These are phyloP conservation scores for Eremobia ochroleuca DNA, from an alignment of 2,888 invertebrate species.

Conservation along the genomic window DNA sequence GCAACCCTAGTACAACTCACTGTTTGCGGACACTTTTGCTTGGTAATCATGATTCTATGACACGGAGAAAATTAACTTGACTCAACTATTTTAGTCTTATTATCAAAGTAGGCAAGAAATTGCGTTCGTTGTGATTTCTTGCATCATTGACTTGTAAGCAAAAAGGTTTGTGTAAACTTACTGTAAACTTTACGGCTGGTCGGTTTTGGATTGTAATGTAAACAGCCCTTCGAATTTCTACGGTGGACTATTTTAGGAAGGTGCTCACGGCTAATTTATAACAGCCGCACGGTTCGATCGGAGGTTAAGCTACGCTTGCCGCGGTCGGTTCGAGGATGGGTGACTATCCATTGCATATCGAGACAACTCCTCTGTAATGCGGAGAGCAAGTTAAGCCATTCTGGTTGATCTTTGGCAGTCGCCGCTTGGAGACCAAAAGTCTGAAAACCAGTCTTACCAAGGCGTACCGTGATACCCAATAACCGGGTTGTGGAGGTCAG, in stretches of 20 bases:
- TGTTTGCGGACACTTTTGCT: conserved; percentile 64
- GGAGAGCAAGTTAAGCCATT: background rate
- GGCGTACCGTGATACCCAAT: too few relatives aligned
- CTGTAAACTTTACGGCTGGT: background rate
- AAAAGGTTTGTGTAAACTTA: conserved; percentile 27
- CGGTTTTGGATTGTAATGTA: background rate
- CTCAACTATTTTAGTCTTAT: conserved; percentile 64
- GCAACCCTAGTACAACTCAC: conserved; percentile 34
- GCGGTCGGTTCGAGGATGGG: accelerated
- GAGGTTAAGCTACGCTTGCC: background rate
- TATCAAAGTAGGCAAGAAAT: conserved; percentile 41
- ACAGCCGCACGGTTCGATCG: background rate
- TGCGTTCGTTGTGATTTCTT: conserved; percentile 45
- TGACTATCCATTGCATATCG: background rate
- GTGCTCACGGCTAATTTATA: background rate
- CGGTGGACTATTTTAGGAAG: background rate
- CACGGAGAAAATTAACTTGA: conserved; percentile 64
- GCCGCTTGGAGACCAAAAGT: background rate
- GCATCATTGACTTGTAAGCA: conserved; percentile 30
- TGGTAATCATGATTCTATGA: conserved; percentile 69
- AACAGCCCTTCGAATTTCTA: background rate
- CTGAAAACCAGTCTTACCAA: background rate
- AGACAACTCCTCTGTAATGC: too few relatives aligned
- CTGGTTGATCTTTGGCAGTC: too few relatives aligned
- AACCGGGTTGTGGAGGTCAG: too few relatives aligned